Conservation (phyloP, 2,797 vertebrate genomes). For the Malacoctenus gilli region DNA sequence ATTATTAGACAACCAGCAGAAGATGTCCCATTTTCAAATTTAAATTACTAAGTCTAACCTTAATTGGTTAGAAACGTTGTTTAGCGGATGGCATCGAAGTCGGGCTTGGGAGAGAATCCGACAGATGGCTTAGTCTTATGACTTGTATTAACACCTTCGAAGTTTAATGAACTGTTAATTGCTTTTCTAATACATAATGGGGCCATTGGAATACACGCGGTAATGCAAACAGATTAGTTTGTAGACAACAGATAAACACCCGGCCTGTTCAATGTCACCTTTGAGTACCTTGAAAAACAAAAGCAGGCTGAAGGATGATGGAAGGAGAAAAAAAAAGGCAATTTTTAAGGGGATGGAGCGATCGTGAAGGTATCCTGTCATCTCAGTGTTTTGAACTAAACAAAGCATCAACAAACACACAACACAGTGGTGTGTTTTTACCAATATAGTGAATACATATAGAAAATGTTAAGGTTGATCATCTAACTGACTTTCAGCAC, state of each 20-base stretch:
- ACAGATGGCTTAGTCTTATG: slow-evolving; percentile 87
- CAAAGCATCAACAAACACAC: not conserved
- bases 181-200: slow-evolving; percentile 86
- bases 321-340: not conserved
- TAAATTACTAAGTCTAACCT: slow-evolving; percentile 82
- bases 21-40: slow-evolving; percentile 81
- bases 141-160: slow-evolving; percentile 85
- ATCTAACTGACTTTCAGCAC: too few species aligned
- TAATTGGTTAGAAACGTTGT: slow-evolving; percentile 81
- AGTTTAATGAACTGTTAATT: slow-evolving; percentile 88
- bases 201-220: slow-evolving; percentile 76
- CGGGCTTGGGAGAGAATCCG: slow-evolving; percentile 77
- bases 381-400: not conserved
- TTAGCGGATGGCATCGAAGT: slow-evolving; percentile 79
- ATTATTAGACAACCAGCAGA: slow-evolving; percentile 80
- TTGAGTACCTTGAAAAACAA: slow-evolving; percentile 81
- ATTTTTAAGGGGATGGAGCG: slow-evolving; percentile 4
- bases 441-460: too few species aligned
- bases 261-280: slow-evolving; percentile 83
- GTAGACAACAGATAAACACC: slow-evolving; percentile 81
- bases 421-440: not conserved
- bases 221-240: slow-evolving; percentile 85
- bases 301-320: slow-evolving; percentile 63
- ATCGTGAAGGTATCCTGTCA: slow-evolving; percentile 1
- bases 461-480: too few species aligned